Conservation (phyloP, 2,888 invertebrate species). For the Nomada fabriciana region DNA sequence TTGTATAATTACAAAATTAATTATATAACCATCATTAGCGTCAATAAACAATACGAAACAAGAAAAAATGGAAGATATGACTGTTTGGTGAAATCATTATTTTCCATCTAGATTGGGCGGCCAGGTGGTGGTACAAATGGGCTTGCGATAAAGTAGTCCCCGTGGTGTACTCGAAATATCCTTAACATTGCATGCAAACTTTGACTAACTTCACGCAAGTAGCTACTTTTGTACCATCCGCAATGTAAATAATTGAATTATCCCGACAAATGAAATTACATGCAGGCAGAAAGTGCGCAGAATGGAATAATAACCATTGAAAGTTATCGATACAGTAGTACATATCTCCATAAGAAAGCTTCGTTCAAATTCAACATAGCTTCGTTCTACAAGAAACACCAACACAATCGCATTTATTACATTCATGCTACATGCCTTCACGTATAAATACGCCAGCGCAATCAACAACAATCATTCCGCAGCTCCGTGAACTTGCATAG, state of each 20-base stretch:
- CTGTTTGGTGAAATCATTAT: too few relatives aligned
- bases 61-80: too few relatives aligned
- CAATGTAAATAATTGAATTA: neutral
- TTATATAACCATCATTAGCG: too few relatives aligned
- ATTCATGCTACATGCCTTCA: slow-evolving; percentile 19
- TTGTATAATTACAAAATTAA: too few relatives aligned
- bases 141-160: slow-evolving; percentile 30
- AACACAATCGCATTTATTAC: slow-evolving; percentile 19
- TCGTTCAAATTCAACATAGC: neutral
- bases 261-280: slow-evolving; percentile 13
- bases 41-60: too few relatives aligned
- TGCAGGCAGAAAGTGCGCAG: neutral
- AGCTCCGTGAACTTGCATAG: neutral
- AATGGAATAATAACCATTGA: neutral
- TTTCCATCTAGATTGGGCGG: too few relatives aligned
- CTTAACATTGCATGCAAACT: slow-evolving; percentile 32
- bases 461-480: slow-evolving; percentile 1
- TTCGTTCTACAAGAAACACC: slow-evolving; percentile 9
- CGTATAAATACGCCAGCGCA: neutral
- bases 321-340: neutral
- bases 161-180: slow-evolving; percentile 28
- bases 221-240: slow-evolving; percentile 7
- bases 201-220: slow-evolving; percentile 22
- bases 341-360: neutral
- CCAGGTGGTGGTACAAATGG: neutral